A percentile compares a stretch with the other conserved stretches of the same genome.
Evolutionary conservation across 2,113 vertebrate species (phyloP).

Genomic region (Antidorcas marsupialis): DNA sequence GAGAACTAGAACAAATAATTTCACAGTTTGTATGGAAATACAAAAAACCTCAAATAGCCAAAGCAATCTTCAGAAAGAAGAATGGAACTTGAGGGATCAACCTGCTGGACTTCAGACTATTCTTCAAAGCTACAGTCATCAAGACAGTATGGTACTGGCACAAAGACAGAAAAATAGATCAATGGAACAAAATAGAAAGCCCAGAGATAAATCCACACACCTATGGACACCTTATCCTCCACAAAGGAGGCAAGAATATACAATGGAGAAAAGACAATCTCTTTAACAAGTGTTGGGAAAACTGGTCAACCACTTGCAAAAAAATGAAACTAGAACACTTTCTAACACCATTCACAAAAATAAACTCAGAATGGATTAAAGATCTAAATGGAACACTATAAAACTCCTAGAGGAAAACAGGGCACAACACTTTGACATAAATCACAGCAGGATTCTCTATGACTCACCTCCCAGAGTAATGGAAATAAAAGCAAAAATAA

Average conservation of each 20-base stretch:
- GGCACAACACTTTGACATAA: neutral
- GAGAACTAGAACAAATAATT: neutral
- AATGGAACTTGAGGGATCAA: neutral
- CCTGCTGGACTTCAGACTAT: neutral
- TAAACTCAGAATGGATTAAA: neutral
- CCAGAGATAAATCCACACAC: neutral
- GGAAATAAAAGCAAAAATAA: neutral
- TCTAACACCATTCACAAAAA: neutral
- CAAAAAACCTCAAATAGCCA: neutral
- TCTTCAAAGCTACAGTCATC: neutral
- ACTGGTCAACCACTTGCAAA: neutral
- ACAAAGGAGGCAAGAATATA: neutral
- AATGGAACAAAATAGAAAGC: neutral
- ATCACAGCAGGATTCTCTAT: neutral
- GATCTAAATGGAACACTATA: neutral
- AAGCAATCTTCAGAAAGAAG: neutral
- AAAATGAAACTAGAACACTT: neutral
- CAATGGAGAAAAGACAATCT: neutral
- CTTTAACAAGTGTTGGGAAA: neutral
- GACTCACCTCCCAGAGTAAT: neutral
- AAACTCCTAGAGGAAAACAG: neutral
- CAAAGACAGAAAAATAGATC: neutral
- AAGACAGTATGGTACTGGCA: neutral
- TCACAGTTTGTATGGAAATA: neutral
- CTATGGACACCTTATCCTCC: neutral